A percentile compares a stretch with the other conserved stretches of the same genome.
Conservation (phyloP, 1,140 invertebrate species). For the Zaprionus capensis region DNA sequence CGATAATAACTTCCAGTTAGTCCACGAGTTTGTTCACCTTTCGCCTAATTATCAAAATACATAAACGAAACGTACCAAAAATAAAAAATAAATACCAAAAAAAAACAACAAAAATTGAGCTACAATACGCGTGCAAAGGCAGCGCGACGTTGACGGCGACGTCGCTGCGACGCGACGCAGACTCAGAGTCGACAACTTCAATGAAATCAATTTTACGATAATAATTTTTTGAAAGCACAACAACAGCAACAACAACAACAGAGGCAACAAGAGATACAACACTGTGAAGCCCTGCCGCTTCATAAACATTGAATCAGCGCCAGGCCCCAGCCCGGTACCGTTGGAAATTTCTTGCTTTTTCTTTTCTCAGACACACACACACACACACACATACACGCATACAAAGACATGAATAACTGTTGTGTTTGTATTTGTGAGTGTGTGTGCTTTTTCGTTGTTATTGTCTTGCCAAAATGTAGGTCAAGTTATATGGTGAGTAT, state of each 20-base stretch:
- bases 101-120: conserved; percentile 35
- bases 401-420: conserved; percentile 5
- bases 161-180: conserved; percentile 26
- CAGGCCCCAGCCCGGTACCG: conserved; percentile 60
- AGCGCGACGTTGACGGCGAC: conserved; percentile 37
- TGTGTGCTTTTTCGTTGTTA: conserved; percentile 73
- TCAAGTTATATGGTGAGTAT: conserved; percentile 73
- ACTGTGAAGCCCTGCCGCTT: conserved; percentile 73
- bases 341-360: conserved; percentile 83
- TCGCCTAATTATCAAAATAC: conserved; percentile 82
- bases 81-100: conserved; percentile 21
- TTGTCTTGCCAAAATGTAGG: conserved; percentile 80
- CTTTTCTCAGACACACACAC: conserved; percentile 58
- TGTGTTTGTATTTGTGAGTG: conserved; percentile 51
- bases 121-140: conserved; percentile 64
- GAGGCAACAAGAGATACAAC: conserved; percentile 14
- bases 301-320: conserved; percentile 73
- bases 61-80: conserved; percentile 66
- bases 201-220: conserved; percentile 83
- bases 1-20: conserved; percentile 47
- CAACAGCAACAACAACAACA: conserved; percentile 24
- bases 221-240: conserved; percentile 72
- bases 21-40: conserved; percentile 73
- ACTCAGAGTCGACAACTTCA: conserved; percentile 63
- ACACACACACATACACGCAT: conserved; percentile 24